Evolutionary conservation across 2,113 vertebrate genomes (phyloP).

Genomic region (Leptosomus discolor): DNA sequence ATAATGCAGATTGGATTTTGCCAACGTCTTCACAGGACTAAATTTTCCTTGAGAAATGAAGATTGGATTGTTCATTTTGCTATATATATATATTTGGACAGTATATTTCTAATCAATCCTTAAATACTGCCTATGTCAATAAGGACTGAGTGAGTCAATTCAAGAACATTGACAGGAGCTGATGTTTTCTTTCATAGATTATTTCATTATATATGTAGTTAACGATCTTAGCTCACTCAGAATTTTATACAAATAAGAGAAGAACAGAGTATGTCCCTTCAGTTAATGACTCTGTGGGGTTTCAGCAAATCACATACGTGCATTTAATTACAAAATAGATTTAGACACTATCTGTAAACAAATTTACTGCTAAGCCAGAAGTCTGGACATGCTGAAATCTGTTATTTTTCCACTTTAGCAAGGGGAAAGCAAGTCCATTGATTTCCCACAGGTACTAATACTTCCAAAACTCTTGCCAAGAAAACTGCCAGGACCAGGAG

Average conservation of each 20-base stretch:
- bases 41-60: not conserved
- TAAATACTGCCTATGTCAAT: not conserved
- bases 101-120: not conserved
- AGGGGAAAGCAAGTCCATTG: not conserved
- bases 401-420: not conserved
- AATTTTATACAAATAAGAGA: not conserved
- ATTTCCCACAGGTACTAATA: not conserved
- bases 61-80: not conserved
- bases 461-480: not conserved
- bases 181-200: not conserved
- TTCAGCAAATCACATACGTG: not conserved
- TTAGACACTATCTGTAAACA: not conserved
- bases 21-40: not conserved
- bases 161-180: not conserved
- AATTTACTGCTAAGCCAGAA: not conserved
- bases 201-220: not conserved
- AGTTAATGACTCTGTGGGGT: not conserved
- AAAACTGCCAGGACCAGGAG: not conserved
- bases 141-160: not conserved
- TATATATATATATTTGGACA: not conserved
- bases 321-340: not conserved
- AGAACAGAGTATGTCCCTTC: not conserved
- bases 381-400: not conserved
- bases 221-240: not conserved
- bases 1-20: not conserved